phyloP scores from a whole-genome alignment of 2,113 vertebrate species.

The Struthidea cinerea region DNA sequence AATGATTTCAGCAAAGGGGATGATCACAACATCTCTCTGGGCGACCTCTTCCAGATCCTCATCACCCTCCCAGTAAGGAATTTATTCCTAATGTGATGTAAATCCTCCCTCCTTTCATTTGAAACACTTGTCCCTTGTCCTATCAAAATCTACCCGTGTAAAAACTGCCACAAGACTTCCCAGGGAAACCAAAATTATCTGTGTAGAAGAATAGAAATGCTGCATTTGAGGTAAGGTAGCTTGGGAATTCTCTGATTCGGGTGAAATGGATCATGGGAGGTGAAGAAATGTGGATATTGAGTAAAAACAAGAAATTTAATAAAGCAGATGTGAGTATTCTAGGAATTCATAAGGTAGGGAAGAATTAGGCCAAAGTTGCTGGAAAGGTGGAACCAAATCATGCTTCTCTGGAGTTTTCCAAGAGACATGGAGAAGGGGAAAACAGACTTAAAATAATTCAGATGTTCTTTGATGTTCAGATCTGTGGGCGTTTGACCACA shows the following conservation, averaged over 20 bases:
- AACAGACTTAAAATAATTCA: neutral
- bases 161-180: neutral
- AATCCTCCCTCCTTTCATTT: neutral
- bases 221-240: neutral
- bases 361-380: neutral
- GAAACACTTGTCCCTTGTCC: neutral
- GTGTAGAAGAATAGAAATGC: neutral
- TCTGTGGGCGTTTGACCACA: neutral
- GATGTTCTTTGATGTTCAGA: too few relatives aligned
- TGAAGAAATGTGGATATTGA: neutral
- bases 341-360: neutral
- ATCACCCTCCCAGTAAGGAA: neutral
- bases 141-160: accelerated
- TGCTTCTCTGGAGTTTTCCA: neutral
- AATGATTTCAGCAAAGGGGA: neutral
- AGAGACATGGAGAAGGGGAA: neutral
- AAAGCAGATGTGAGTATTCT: neutral
- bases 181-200: neutral
- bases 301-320: neutral
- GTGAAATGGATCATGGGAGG: neutral
- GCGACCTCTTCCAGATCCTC: neutral
- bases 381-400: neutral
- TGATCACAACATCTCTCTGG: neutral
- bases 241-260: neutral
- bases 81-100: neutral